Evolutionary conservation across 2,888 invertebrate genomes (phyloP).

Genomic region (Nymphalis polychloros): DNA sequence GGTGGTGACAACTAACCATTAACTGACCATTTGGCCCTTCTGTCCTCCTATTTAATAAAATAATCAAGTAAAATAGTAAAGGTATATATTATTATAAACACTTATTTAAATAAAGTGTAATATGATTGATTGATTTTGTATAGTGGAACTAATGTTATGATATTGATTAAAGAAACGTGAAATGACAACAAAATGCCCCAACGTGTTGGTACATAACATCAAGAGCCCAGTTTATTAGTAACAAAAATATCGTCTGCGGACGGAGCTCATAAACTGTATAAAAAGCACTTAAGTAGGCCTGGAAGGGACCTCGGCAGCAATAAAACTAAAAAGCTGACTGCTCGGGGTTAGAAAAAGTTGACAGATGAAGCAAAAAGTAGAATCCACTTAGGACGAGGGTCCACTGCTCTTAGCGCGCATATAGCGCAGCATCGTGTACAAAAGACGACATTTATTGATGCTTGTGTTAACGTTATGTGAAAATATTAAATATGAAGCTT

Average conservation of each 20-base stretch:
- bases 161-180: background rate
- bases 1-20: no score
- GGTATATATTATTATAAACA: no score
- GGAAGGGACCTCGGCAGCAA: constrained; percentile 17
- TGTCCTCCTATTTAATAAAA: no score
- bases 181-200: background rate
- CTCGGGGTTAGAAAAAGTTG: constrained; percentile 18
- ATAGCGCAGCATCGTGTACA: background rate
- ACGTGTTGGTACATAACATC: background rate
- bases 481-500: no score
- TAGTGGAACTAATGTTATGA: background rate
- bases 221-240: constrained; percentile 6
- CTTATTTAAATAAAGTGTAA: no score
- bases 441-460: no score
- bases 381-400: background rate
- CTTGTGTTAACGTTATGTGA: no score
- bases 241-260: constrained; percentile 9
- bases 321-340: constrained; percentile 23
- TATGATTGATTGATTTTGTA: no score
- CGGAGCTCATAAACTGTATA: constrained; percentile 18
- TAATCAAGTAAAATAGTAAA: no score
- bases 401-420: background rate
- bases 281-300: constrained; percentile 13
- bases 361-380: constrained; percentile 16
- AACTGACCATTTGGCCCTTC: no score